Conservation (phyloP, 2,113 vertebrate species). For the Corvus cornix region DNA sequence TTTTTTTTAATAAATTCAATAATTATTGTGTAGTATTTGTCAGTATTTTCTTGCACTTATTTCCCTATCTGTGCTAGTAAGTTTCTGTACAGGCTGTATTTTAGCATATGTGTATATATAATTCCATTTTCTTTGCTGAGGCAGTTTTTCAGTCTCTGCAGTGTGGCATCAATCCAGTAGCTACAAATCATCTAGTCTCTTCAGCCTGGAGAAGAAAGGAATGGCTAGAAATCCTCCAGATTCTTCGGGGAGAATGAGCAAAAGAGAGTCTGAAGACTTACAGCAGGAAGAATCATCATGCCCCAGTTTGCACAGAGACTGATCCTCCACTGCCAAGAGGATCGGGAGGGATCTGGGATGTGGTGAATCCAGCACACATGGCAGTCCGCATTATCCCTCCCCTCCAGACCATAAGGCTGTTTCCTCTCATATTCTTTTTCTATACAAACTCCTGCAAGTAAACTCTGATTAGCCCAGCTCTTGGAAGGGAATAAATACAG, state of each 20-base stretch:
- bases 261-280: background rate
- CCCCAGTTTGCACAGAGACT: background rate
- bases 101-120: background rate
- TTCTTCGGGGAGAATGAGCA: background rate
- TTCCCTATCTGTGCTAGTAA: background rate
- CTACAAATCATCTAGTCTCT: background rate
- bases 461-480: background rate
- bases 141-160: background rate
- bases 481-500: background rate
- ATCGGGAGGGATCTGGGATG: background rate
- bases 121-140: background rate
- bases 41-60: background rate
- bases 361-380: rapidly evolving
- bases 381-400: rapidly evolving
- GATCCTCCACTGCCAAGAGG: background rate
- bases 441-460: background rate
- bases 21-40: background rate
- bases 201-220: background rate
- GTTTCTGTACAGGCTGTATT: background rate
- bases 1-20: background rate
- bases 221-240: background rate
- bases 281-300: background rate
- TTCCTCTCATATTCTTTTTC: background rate
- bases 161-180: background rate
- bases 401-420: background rate